Conservation (phyloP, 2,888 invertebrate species). For the Melanostoma scalare region DNA sequence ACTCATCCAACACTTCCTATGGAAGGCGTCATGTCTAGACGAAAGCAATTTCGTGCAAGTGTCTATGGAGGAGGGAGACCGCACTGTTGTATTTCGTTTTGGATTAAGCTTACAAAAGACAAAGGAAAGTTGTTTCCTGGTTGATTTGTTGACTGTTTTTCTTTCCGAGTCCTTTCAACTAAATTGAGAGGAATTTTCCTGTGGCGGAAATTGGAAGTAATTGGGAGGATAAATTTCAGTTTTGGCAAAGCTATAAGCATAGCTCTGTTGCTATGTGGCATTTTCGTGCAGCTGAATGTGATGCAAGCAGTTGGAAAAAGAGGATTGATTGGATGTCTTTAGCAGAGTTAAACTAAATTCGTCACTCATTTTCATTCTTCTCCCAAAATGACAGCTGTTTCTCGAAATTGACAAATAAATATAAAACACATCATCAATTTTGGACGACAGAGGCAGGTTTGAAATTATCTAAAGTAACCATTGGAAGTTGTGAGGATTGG, state of each 20-base stretch:
- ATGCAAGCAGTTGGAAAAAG: too few species aligned
- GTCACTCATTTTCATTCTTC: too few species aligned
- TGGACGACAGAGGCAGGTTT: too few species aligned
- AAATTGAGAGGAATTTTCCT: conserved; percentile 16
- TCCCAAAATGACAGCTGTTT: too few species aligned
- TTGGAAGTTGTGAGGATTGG: too few species aligned
- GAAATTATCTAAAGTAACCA: too few species aligned
- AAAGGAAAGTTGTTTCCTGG: conserved; percentile 6
- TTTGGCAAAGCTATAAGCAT: neutral
- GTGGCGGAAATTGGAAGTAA: conserved; percentile 22
- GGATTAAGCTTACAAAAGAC: neutral
- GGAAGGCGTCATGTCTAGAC: conserved; percentile 30
- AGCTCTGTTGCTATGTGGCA: too few species aligned
- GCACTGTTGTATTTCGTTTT: conserved; percentile 1
- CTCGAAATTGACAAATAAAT: too few species aligned
- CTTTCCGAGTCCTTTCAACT: conserved; percentile 6
- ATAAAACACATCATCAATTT: too few species aligned
- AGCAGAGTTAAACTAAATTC: too few species aligned
- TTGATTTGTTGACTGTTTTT: neutral
- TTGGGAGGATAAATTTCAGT: conserved; percentile 4
- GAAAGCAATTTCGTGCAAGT: conserved; percentile 34
- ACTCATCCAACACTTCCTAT: conserved; percentile 23
- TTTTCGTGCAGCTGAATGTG: too few species aligned
- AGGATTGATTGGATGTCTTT: too few species aligned
- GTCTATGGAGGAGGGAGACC: neutral